phyloP scores from a whole-genome alignment of 2,797 vertebrate species.

The Sternarchorhynchus goeldii region DNA sequence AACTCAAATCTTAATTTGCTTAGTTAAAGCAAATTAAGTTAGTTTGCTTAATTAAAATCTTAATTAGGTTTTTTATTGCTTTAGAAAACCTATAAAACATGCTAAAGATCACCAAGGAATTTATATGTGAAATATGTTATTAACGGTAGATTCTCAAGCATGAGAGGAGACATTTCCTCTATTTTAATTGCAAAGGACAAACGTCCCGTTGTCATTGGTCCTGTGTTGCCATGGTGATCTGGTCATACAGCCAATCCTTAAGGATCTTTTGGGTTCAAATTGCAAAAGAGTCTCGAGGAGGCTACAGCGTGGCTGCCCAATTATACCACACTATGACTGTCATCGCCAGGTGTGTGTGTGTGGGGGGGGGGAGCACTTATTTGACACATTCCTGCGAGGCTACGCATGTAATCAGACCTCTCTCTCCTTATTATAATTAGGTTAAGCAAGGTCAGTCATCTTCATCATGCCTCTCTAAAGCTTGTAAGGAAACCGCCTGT shows the following conservation, averaged over 20 bases:
- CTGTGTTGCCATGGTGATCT: conserved; percentile 47
- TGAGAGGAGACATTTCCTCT: conserved; percentile 23
- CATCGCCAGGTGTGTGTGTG: conserved; percentile 34
- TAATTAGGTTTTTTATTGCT: background rate
- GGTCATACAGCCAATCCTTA: conserved; percentile 25
- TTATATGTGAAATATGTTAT: background rate
- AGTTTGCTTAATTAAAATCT: no score
- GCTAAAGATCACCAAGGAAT: conserved; percentile 8
- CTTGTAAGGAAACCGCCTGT: background rate
- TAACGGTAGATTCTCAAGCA: background rate
- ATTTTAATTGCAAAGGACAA: conserved; percentile 49
- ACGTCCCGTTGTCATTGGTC: conserved; percentile 21
- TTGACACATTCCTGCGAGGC: conserved; percentile 22
- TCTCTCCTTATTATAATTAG: conserved; percentile 51
- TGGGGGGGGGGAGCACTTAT: conserved; percentile 9
- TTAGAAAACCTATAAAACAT: background rate
- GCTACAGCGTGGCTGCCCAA: conserved; percentile 11
- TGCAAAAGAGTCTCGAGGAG: conserved; percentile 18
- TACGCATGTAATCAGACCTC: conserved; percentile 42
- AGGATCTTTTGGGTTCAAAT: conserved; percentile 40
- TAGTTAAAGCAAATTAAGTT: no score
- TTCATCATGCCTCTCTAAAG: conserved; percentile 15
- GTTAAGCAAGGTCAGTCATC: conserved; percentile 20
- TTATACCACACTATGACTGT: conserved; percentile 27
- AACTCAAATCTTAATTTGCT: background rate